Conservation (phyloP, 2,113 vertebrate genomes). For the Clupea harengus region DNA sequence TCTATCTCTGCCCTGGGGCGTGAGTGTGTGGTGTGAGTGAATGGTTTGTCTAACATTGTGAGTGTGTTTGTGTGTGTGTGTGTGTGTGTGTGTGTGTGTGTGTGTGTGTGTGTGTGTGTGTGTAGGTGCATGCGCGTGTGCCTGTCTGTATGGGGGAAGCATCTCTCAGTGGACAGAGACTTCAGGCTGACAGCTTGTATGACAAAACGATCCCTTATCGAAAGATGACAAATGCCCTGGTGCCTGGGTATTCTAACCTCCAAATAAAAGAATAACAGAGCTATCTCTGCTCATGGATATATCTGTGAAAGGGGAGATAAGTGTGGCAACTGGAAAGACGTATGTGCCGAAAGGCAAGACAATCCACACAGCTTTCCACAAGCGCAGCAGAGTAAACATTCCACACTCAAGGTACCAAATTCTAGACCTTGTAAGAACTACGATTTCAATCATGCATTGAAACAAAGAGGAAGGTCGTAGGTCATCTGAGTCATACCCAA, state of each 20-base stretch:
- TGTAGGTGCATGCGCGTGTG: slow-evolving; percentile 5
- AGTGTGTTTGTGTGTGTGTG: neutral
- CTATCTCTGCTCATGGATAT: neutral
- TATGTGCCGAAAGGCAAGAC: neutral
- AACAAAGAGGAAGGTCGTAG: neutral
- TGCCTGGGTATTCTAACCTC: neutral
- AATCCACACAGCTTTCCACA: neutral
- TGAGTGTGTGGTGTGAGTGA: neutral
- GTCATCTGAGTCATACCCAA: neutral
- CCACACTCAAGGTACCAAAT: neutral
- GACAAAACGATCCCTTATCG: slow-evolving; percentile 11
- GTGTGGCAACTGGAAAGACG: neutral
- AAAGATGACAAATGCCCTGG: neutral
- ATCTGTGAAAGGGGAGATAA: neutral
- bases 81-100: slow-evolving; percentile 2
- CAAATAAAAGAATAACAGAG: neutral
- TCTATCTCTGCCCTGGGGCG: neutral
- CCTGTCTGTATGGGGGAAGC: slow-evolving; percentile 46
- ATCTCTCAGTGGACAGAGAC: slow-evolving; percentile 31
- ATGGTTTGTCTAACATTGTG: neutral
- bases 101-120: slow-evolving; percentile 10
- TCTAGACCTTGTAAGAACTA: neutral
- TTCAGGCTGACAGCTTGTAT: slow-evolving; percentile 43
- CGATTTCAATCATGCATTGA: neutral
- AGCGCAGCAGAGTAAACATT: neutral